A percentile compares a stretch with the other conserved stretches of the same genome.
Conservation (phyloP, 2,113 vertebrate genomes). For the Entosphenus tridentatus region DNA sequence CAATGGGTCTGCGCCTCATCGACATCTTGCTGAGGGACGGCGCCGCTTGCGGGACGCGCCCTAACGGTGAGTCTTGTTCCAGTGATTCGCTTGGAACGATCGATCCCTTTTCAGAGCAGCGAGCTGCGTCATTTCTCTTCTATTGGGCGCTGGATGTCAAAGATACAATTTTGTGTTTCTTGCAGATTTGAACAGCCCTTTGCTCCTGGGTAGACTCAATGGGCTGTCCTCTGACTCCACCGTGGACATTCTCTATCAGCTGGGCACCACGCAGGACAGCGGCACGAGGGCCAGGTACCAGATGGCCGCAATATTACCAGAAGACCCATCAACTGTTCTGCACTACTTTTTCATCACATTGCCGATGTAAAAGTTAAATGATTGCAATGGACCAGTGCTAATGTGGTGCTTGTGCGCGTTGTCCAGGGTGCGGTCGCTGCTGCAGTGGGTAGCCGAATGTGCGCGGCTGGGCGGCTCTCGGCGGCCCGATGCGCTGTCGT, state of each 20-base stretch:
- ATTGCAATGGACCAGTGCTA: background rate
- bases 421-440: constrained; percentile 68
- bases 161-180: background rate
- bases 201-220: constrained; percentile 86
- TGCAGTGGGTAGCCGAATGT: constrained; percentile 93
- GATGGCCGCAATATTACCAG: too few relatives aligned
- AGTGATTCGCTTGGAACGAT: too few relatives aligned
- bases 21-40: constrained; percentile 93
- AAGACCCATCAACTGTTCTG: too few relatives aligned
- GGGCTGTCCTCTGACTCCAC: constrained; percentile 95
- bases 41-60: constrained; percentile 78
- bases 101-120: too few relatives aligned
- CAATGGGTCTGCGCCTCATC: constrained; percentile 77
- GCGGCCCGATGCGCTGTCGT: constrained; percentile 30
- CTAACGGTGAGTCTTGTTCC: constrained; percentile 11
- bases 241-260: constrained; percentile 93
- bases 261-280: constrained; percentile 83
- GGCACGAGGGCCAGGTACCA: constrained; percentile 92
- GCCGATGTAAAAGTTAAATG: too few relatives aligned
- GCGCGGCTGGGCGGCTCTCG: constrained; percentile 52
- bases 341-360: too few relatives aligned
- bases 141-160: too few relatives aligned
- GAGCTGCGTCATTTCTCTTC: background rate
- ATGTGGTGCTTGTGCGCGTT: background rate
- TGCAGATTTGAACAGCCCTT: constrained; percentile 82